A percentile compares a stretch with the other conserved stretches of the same genome.
These are phyloP conservation scores for Micromys minutus DNA, from an alignment of 2,113 vertebrate species.

Conservation along the genomic window DNA sequence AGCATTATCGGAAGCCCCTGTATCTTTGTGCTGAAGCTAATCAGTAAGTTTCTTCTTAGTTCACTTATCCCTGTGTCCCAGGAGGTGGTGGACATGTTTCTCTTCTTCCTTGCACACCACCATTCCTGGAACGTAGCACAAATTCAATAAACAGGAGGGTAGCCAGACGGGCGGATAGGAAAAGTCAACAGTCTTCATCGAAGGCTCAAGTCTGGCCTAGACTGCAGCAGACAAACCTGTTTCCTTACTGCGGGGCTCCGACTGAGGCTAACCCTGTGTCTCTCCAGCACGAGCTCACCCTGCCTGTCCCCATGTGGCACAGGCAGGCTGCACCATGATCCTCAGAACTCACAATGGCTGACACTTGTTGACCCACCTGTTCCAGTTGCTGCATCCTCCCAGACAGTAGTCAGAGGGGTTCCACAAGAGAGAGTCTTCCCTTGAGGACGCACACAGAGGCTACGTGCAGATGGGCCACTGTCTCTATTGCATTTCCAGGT, in stretches of 20 bases:
- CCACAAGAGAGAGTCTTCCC: accelerated
- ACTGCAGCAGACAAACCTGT: accelerated
- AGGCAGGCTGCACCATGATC: too few species aligned
- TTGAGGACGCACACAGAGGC: background rate
- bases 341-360: accelerated
- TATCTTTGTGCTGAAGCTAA: background rate
- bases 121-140: background rate
- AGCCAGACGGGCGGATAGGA: accelerated
- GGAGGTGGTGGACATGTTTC: background rate
- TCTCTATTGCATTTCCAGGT: accelerated
- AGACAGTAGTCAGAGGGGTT: background rate
- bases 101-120: accelerated
- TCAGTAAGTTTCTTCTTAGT: accelerated
- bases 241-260: too few species aligned
- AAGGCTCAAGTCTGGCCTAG: background rate
- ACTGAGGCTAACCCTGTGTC: background rate
- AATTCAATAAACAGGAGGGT: background rate
- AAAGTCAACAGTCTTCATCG: accelerated
- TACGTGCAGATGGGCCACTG: accelerated
- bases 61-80: background rate
- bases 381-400: background rate
- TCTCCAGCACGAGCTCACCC: background rate
- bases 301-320: accelerated
- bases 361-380: background rate
- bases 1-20: accelerated